phyloP scores from a whole-genome alignment of 2,888 invertebrate species.

The Digitonthophagus gazella region DNA sequence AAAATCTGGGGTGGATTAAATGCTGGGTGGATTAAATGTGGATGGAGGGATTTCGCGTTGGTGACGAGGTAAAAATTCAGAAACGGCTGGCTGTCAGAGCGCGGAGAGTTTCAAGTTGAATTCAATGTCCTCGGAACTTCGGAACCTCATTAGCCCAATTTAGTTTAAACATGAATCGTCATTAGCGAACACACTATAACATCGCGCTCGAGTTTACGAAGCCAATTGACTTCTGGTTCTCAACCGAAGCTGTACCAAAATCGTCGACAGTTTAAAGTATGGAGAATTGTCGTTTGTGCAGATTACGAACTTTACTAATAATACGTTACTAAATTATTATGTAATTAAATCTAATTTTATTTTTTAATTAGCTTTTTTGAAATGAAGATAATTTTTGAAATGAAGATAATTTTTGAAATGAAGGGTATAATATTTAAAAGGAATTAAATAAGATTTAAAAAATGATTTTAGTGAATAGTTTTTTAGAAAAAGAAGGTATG shows the following conservation, averaged over 20 bases:
- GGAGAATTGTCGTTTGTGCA: neutral
- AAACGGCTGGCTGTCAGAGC: conserved; percentile 17
- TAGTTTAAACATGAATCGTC: conserved; percentile 50
- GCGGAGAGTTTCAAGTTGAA: conserved; percentile 33
- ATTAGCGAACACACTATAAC: conserved; percentile 44
- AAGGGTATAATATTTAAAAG: too few relatives aligned
- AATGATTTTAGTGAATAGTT: too few relatives aligned
- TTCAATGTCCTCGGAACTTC: conserved; percentile 40
- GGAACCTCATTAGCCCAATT: conserved; percentile 49
- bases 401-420: too few relatives aligned
- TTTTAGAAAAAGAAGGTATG: too few relatives aligned
- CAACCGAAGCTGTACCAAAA: conserved; percentile 32
- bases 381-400: too few relatives aligned
- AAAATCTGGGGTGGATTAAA: too few relatives aligned
- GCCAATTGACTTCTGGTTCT: conserved; percentile 44
- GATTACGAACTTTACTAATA: neutral
- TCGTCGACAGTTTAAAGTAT: conserved; percentile 22
- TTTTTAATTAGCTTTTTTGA: too few relatives aligned
- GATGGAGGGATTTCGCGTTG: too few relatives aligned
- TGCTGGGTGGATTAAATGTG: too few relatives aligned
- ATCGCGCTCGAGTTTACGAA: conserved; percentile 47
- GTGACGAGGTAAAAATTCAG: neutral
- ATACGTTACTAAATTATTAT: too few relatives aligned
- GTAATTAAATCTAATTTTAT: too few relatives aligned
- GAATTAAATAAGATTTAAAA: too few relatives aligned